phyloP scores from a whole-genome alignment of 2,113 vertebrate species.

The Heterocephalus glaber region DNA sequence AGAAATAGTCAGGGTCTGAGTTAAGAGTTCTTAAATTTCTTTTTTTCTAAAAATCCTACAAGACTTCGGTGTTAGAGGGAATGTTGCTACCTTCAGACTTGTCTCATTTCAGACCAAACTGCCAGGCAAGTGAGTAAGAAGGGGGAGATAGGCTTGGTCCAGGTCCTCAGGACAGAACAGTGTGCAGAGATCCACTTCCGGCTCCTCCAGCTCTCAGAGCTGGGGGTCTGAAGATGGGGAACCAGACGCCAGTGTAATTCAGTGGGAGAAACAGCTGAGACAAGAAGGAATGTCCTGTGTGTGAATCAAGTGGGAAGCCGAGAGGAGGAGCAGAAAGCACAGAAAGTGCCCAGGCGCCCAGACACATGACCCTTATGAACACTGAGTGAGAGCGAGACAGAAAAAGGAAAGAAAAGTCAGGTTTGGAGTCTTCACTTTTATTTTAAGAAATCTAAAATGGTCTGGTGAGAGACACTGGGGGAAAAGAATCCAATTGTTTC shows the following conservation, averaged over 20 bases:
- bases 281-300: neutral
- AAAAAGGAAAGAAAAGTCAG: neutral
- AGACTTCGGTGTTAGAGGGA: neutral
- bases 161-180: neutral
- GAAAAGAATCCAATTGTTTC: conserved; percentile 55
- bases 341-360: neutral
- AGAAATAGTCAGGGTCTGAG: neutral
- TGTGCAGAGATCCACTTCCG: neutral
- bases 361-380: neutral
- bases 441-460: conserved; percentile 77
- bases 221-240: neutral
- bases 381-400: conserved; percentile 38
- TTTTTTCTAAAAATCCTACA: neutral
- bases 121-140: neutral
- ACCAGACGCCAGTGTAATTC: neutral
- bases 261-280: neutral
- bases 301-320: neutral
- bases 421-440: conserved; percentile 73
- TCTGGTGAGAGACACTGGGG: conserved; percentile 66
- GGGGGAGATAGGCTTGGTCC: neutral
- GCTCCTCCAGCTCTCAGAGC: neutral
- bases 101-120: neutral
- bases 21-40: neutral
- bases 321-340: neutral
- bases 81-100: neutral